Evolutionary conservation across 2,113 vertebrate genomes (phyloP), one percentile per base, ranked within the genome.

Genomic region (Hippocampus zosterae): DNA sequence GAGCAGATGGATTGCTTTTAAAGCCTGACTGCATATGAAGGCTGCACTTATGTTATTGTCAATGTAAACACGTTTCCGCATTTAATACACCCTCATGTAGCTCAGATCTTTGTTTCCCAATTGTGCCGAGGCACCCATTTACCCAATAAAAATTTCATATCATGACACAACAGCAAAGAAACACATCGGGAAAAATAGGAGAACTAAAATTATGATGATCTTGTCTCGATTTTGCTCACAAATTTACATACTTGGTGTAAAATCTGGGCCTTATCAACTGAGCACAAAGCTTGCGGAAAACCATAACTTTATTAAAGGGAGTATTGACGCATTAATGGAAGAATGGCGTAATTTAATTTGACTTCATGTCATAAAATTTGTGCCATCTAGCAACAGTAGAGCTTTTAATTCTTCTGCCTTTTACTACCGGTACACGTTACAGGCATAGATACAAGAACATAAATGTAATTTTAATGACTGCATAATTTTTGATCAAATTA

Each of bases 1-100:
- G 84, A 84, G 74, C 87, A 90, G 88, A 89, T 88, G 84, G 77
- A 77, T 52, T 23, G 53, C 77, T 57, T 76, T 81, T 84, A 83
- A 82, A 85, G 21, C 67, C 40, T 67, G 55, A 67, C 55, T 25
- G 15, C 48, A 82, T 29, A 79, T 75, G 78, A 80, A 88, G 77
- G 79, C 78, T 76, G 65, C 71, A 79, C 53, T 80, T 81, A 74
- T 81, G 57, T 76, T 53, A 75, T 73, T 73, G 73, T 82, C 60
- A 71, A 19, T 73, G 61, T 74, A 33, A 73, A 81, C 73, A 48
- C 16, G 5, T 50, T 52, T 0, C 48, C 16, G 4, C 18, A 18
- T 18, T 25, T 15, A 57, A 27, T 12, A 16, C 57, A 27, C 27
- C 15, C 13, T 8, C 55, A 13, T 56, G 55, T 25, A 27, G 52